phyloP scores from a whole-genome alignment of 2,797 vertebrate genomes.

The Spinus olivaceus region DNA sequence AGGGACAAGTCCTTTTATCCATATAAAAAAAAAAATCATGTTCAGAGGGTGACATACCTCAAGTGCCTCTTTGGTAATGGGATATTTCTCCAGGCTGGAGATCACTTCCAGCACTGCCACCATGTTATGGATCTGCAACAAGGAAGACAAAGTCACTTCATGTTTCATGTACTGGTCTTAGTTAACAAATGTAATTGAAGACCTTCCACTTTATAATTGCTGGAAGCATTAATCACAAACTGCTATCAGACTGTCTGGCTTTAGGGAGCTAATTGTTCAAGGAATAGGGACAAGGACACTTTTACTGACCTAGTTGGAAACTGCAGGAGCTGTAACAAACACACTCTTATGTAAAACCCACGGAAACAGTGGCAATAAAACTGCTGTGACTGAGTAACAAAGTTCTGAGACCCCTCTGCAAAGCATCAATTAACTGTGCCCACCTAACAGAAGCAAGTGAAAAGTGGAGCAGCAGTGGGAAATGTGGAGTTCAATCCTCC shows the following conservation, averaged over 20 bases:
- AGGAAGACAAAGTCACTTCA: conserved; percentile 57
- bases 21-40: background rate
- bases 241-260: conserved; percentile 30
- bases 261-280: conserved; percentile 31
- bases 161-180: background rate
- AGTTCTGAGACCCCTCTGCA: background rate
- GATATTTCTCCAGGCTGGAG: conserved; percentile 93
- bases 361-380: background rate
- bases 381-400: background rate
- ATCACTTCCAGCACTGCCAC: conserved; percentile 94
- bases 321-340: conserved; percentile 2
- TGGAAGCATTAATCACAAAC: conserved; percentile 47
- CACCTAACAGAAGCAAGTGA: rapidly evolving
- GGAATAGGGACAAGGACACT: conserved; percentile 59
- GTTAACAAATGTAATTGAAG: conserved; percentile 25
- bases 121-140: conserved; percentile 92
- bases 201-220: conserved; percentile 41
- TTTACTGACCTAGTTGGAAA: conserved; percentile 29
- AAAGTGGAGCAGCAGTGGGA: rapidly evolving
- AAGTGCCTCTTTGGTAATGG: conserved; percentile 97
- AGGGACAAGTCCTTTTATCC: background rate
- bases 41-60: conserved; percentile 79
- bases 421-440: background rate
- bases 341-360: background rate
- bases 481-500: background rate